phyloP scores from a whole-genome alignment of 2,888 invertebrate genomes.

The Sicus ferrugineus region DNA sequence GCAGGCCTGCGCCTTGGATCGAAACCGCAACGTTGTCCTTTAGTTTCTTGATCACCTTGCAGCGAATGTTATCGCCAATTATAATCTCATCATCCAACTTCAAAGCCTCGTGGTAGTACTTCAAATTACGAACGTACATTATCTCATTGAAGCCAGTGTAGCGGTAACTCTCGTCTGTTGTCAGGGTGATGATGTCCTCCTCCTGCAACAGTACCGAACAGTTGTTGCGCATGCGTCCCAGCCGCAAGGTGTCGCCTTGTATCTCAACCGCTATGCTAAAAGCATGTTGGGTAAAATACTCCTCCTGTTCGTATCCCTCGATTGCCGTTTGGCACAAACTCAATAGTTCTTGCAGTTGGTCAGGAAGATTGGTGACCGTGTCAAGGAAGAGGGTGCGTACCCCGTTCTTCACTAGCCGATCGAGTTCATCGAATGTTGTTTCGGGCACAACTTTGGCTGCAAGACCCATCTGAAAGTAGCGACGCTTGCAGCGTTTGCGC shows the following conservation, averaged over 20 bases:
- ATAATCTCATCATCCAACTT: slow-evolving; percentile 51
- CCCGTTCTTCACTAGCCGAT: slow-evolving; percentile 54
- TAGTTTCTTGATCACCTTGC: slow-evolving; percentile 54
- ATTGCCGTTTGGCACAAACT: slow-evolving; percentile 49
- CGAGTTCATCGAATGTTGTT: slow-evolving; percentile 56
- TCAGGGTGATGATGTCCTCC: slow-evolving; percentile 53
- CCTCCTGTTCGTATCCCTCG: slow-evolving; percentile 45
- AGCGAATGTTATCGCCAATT: slow-evolving; percentile 44
- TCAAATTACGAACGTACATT: slow-evolving; percentile 55
- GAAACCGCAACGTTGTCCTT: slow-evolving; percentile 51
- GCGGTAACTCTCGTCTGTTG: slow-evolving; percentile 53
- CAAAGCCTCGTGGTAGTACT: slow-evolving; percentile 50
- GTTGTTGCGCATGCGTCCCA: slow-evolving; percentile 60
- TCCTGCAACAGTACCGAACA: slow-evolving; percentile 49
- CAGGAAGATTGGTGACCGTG: slow-evolving; percentile 48
- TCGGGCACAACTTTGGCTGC: slow-evolving; percentile 56
- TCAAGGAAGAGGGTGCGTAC: slow-evolving; percentile 57
- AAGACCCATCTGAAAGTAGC: slow-evolving; percentile 58
- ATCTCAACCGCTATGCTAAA: slow-evolving; percentile 55
- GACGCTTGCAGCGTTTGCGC: slow-evolving; percentile 45
- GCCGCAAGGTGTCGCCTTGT: slow-evolving; percentile 55
- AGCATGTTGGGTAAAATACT: slow-evolving; percentile 48
- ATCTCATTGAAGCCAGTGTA: slow-evolving; percentile 56
- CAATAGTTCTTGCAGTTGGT: slow-evolving; percentile 50
- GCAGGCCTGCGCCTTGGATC: slow-evolving; percentile 49